A percentile compares a stretch with the other conserved stretches of the same genome.
Conservation (phyloP, 2,113 vertebrate genomes). For the Chlorocebus sabaeus region DNA sequence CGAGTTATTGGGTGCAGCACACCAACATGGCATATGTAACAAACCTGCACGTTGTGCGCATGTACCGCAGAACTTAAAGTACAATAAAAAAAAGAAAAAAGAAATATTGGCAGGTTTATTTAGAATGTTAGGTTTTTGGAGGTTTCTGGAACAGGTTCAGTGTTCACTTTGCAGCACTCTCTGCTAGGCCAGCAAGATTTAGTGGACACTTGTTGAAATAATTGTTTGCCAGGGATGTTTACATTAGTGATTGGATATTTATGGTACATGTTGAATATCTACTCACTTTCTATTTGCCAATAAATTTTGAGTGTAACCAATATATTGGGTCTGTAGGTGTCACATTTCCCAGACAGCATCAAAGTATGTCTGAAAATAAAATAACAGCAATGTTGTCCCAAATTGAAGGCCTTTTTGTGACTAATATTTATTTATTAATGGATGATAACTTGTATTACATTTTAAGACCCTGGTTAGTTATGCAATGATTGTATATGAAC, state of each 20-base stretch:
- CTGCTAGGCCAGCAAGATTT: background rate
- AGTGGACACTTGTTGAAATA: background rate
- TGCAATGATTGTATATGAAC: background rate
- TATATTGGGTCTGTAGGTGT: background rate
- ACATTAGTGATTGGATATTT: slow-evolving; percentile 20
- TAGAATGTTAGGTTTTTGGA: background rate
- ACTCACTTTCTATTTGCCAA: background rate
- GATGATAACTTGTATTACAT: background rate
- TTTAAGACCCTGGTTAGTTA: background rate
- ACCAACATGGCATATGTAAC: too few species aligned
- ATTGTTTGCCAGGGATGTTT: background rate
- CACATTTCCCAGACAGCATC: background rate
- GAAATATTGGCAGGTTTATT: background rate
- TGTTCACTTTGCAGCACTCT: background rate
- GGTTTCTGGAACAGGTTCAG: background rate
- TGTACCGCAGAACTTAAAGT: too few species aligned
- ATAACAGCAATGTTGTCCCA: background rate
- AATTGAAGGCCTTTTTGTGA: background rate
- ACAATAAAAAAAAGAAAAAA: background rate
- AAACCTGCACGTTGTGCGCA: too few species aligned
- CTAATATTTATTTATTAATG: background rate
- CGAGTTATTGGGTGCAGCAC: too few species aligned
- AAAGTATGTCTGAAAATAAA: slow-evolving; percentile 9
- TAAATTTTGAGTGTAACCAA: slow-evolving; percentile 2
- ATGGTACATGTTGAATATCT: background rate